A percentile compares a stretch with the other conserved stretches of the same genome.
Evolutionary conservation across 2,797 vertebrate species (phyloP).

Genomic region (Rhodeus uyekii): DNA sequence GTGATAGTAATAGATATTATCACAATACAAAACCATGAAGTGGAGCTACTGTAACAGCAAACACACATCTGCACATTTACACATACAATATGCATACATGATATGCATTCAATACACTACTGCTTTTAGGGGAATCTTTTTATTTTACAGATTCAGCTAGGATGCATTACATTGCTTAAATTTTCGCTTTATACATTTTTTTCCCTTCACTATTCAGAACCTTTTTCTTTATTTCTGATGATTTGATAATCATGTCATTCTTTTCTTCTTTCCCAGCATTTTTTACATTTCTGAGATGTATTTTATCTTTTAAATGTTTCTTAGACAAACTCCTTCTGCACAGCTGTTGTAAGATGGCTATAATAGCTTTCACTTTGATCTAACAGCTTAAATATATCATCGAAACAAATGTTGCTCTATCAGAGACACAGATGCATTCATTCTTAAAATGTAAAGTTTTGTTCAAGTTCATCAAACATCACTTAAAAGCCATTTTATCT

Average conservation of each 20-base stretch:
- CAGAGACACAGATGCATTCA: not conserved
- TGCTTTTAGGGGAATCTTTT: not conserved
- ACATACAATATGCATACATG: too few species aligned
- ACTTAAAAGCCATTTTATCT: not conserved
- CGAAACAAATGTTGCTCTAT: not conserved
- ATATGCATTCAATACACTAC: too few species aligned
- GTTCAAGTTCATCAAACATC: not conserved
- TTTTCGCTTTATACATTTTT: not conserved
- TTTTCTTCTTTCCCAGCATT: not conserved
- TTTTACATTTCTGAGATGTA: not conserved
- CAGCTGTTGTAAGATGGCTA: not conserved
- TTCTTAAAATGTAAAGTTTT: not conserved
- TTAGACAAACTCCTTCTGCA: not conserved
- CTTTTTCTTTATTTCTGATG: not conserved
- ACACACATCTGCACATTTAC: too few species aligned
- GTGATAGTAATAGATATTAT: not conserved
- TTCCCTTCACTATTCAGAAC: not conserved
- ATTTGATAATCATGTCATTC: not conserved
- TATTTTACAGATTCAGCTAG: not conserved
- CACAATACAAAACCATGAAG: not conserved
- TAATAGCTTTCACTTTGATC: not conserved
- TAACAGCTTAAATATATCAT: not conserved
- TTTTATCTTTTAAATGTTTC: not conserved
- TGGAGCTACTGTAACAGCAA: not conserved
- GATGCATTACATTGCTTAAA: not conserved